Evolutionary conservation across 2,888 invertebrate genomes (phyloP), one percentile per base, ranked within the genome.

Genomic region (Cinara cedri): DNA sequence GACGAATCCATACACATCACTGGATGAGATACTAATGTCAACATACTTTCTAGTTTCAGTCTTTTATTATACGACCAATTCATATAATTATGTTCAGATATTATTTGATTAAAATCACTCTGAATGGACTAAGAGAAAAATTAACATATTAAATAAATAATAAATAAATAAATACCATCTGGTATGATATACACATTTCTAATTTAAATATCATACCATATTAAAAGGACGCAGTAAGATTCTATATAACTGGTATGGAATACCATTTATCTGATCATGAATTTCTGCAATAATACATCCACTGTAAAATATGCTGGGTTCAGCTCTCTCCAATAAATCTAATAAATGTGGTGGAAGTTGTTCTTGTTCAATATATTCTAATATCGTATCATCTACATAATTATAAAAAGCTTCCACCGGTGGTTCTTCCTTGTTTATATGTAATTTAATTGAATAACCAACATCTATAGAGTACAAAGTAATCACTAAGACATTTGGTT

Each of bases 251-350:
- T 93, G 93, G 88, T 92, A 93, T 85, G 90, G 46, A 26, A 44
- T 11, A n/a, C 66, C 63, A 51, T 70, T 14, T 85, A 96, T 89
- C 86, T 93, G 94, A 87, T 97, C 96, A 84, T 95, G 90, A 84
- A 97, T 90, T 89, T 96, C 94, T 83, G 93, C 94, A 85, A 96
- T 93, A 82, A 97, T 92, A 87, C 96, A 95, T 82, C 96, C 96
- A 83, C 92, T 93, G 86, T 96, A 95, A 87, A 95, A 94, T 81
- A 97, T 88, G 86, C 93, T 92, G 72, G 93, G 92, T 85, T 94
- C 91, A 85, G 93, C 92, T 11, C 91, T 89, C 85, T 94, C 95
- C 82, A 97, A 87, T 83, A 96, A 87, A 86, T 96, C 95, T 82
- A 94, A 89, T 81, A 97, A 88, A 85, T 93, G 91, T 82, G 95